Conservation (phyloP, 2,888 invertebrate species). For the Matsumyia berberina region DNA sequence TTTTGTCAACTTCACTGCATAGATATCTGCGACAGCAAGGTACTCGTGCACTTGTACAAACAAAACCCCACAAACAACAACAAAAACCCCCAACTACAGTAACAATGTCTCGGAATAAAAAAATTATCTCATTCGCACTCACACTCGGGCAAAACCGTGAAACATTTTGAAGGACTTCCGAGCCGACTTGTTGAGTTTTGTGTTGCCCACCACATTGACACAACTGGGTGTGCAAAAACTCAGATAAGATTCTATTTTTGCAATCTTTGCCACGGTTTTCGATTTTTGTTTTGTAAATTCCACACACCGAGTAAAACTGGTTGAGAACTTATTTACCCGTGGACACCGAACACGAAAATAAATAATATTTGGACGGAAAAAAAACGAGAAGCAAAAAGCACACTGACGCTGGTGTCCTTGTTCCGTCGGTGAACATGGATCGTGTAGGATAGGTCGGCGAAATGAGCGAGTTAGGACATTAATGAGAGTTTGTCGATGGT, state of each 20-base stretch:
- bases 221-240: conserved; percentile 50
- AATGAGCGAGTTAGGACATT: conserved; percentile 41
- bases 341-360: conserved; percentile 51
- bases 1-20: conserved; percentile 15
- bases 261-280: conserved; percentile 50
- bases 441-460: conserved; percentile 41
- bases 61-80: background rate
- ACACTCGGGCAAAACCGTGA: conserved; percentile 5
- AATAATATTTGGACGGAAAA: conserved; percentile 53
- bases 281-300: conserved; percentile 46
- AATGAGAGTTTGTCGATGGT: conserved; percentile 25
- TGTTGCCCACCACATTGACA: conserved; percentile 37
- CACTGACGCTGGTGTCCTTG: conserved; percentile 51
- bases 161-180: conserved; percentile 61
- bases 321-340: conserved; percentile 54
- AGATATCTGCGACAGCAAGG: conserved; percentile 2
- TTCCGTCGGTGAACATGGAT: conserved; percentile 40
- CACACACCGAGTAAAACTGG: conserved; percentile 41
- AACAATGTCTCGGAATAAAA: conserved; percentile 1
- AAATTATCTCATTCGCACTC: conserved; percentile 40
- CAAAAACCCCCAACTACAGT: conserved; percentile 2
- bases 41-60: conserved; percentile 34
- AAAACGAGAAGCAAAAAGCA: conserved; percentile 1
- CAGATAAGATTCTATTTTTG: conserved; percentile 73
- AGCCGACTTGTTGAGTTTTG: conserved; percentile 52